Evolutionary conservation across 35 echinoderm and acorn worm species (phyloP), one percentile per base, ranked within the genome.

Genomic region (Heliocidaris tuberculata): DNA sequence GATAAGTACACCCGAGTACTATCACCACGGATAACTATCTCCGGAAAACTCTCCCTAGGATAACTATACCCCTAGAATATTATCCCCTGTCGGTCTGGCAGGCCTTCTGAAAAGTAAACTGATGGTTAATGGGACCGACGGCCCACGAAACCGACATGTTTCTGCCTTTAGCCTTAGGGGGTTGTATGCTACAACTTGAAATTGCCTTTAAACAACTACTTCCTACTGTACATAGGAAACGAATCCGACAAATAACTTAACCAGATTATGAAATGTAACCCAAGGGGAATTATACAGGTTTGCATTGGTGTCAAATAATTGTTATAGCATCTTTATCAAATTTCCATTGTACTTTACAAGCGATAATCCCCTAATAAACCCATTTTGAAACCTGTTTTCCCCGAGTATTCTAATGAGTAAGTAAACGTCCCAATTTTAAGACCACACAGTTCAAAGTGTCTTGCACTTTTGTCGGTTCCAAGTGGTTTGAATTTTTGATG

Each of bases 371-470:
- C 10, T 56, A 78, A 78, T n/a, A 78, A 78, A 78, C 17, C 21
- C 65, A 21, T 78, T 78, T 78, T 78, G 27, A 78, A 78, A 78
- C 65, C 65, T 78, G 65, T 78, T 78, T 78, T 78, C 65, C 65
- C 27, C 27, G 27, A 5, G 52, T 56, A 56, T 13, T 56, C 7
- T 56, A 56, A 56, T 6, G 65, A n/a, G 7, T 0, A n/a, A 6
- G 21, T 19, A 24, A n/a, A 78, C 65, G 17, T 27, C 21, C 27
- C 65, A 78, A 78, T 78, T 78, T 78, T 56, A 6, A 78, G 19
- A 78, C 65, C 21, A 78, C 65, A 78, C 65, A 78, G 21, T 27
- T 78, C 0, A 27, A 78, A 21, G 6, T 19, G 17, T 4, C 65
- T 78, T 78, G 65, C 65, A 78, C 65, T 78, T 78, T 78, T n/a